These are phyloP conservation scores for Callospermophilus lateralis DNA, from an alignment of 2,113 vertebrate species.

Conservation along the genomic window DNA sequence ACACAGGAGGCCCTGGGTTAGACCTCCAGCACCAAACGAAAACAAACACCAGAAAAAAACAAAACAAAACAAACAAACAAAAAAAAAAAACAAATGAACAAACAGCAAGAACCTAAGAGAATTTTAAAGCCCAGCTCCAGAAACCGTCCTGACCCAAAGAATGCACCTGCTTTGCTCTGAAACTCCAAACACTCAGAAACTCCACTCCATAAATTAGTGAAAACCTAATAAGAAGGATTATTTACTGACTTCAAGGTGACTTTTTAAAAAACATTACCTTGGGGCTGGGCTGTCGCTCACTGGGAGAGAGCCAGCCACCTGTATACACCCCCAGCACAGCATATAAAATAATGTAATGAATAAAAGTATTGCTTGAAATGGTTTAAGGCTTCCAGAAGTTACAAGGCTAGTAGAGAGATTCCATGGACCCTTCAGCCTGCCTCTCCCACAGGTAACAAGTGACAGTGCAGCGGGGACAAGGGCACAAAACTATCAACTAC, in stretches of 20 bases:
- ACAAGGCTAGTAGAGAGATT: neutral
- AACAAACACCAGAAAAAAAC: too few relatives aligned
- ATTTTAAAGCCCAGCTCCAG: neutral
- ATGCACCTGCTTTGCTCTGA: neutral
- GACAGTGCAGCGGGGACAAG: neutral
- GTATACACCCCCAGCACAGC: neutral
- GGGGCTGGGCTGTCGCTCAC: neutral
- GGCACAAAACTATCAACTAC: neutral
- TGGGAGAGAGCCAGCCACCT: neutral
- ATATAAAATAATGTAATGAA: neutral
- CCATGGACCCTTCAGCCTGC: neutral
- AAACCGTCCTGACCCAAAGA: neutral
- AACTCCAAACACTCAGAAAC: neutral
- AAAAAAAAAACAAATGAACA: neutral
- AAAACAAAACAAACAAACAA: too few relatives aligned
- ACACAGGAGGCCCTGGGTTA: neutral
- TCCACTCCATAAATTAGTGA: neutral
- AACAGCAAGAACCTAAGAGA: too few relatives aligned
- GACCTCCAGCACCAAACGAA: neutral
- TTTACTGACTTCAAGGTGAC: neutral
- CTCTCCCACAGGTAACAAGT: neutral
- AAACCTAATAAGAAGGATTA: slow-evolving; percentile 22
- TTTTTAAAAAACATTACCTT: neutral
- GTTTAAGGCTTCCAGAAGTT: neutral
- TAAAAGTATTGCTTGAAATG: neutral